These are phyloP conservation scores for Dasysyrphus albostriatus DNA, from an alignment of 2,888 invertebrate species.

Conservation along the genomic window DNA sequence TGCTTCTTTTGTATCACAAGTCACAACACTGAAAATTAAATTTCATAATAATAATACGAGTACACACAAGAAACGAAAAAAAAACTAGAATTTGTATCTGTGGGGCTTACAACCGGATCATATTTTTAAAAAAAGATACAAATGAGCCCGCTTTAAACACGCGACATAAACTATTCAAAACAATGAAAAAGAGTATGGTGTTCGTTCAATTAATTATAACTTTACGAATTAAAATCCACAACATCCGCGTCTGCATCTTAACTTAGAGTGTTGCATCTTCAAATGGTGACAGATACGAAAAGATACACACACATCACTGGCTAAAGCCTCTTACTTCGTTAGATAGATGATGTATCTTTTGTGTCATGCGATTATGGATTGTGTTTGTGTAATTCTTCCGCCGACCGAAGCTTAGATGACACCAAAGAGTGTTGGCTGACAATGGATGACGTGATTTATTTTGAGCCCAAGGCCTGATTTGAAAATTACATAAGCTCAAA, in stretches of 20 bases:
- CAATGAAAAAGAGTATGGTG: slow-evolving; percentile 15
- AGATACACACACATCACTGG: slow-evolving; percentile 33
- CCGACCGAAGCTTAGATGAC: slow-evolving; percentile 2
- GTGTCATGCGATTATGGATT: slow-evolving; percentile 32
- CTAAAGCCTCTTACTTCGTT: background rate
- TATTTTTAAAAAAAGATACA: background rate
- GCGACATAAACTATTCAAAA: slow-evolving; percentile 47
- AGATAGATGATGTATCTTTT: slow-evolving; percentile 37
- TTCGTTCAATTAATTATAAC: slow-evolving; percentile 16
- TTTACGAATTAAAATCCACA: slow-evolving; percentile 24
- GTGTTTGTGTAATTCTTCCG: background rate
- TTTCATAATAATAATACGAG: slow-evolving; percentile 38
- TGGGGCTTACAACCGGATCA: slow-evolving; percentile 28
- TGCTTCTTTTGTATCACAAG: background rate
- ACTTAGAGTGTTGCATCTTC: slow-evolving; percentile 57
- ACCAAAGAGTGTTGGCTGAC: slow-evolving; percentile 14
- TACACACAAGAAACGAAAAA: background rate
- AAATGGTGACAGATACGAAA: slow-evolving; percentile 42
- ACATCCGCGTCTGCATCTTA: slow-evolving; percentile 59
- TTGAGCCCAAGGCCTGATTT: slow-evolving; percentile 25
- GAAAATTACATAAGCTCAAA: slow-evolving; percentile 32
- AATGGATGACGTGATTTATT: slow-evolving; percentile 28
- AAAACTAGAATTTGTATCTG: slow-evolving; percentile 15
- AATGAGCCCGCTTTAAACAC: slow-evolving; percentile 26
- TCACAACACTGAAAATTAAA: slow-evolving; percentile 6